These are phyloP conservation scores for Halictus quadricinctus DNA, from an alignment of 2,888 invertebrate species.

Conservation along the genomic window DNA sequence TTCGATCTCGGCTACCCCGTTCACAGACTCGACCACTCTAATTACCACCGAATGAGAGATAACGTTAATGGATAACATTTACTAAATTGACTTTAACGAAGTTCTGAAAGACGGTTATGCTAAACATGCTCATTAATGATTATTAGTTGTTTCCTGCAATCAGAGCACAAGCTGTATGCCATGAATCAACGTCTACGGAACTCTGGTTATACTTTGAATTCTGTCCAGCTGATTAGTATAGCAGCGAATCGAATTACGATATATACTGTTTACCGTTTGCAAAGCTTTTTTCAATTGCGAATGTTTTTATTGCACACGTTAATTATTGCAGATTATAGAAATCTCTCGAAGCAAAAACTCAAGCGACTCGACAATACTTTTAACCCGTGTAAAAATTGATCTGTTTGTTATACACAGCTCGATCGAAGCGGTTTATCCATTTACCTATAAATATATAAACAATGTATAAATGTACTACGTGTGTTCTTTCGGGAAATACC, in stretches of 20 bases:
- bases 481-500: conserved; percentile 28
- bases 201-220: conserved; percentile 1
- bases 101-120: conserved; percentile 35
- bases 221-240: conserved; percentile 35
- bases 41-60: conserved; percentile 11
- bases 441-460: conserved; percentile 14
- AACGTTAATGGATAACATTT: conserved; percentile 23
- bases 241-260: conserved; percentile 13
- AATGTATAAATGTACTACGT: conserved; percentile 12
- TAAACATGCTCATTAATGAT: conserved; percentile 62
- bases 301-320: conserved; percentile 23
- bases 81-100: conserved; percentile 49
- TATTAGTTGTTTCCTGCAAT: conserved; percentile 73
- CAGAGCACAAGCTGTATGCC: conserved; percentile 36
- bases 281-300: conserved; percentile 24
- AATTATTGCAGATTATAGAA: background rate
- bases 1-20: background rate
- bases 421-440: conserved; percentile 20
- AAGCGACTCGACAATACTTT: conserved; percentile 30
- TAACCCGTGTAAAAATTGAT: background rate
- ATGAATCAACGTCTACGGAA: conserved; percentile 30
- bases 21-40: background rate
- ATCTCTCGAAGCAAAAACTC: conserved; percentile 24
- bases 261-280: conserved; percentile 16
- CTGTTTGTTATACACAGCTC: conserved; percentile 1